phyloP scores from a whole-genome alignment of 1,140 invertebrate genomes.

The Lepidurus apus region DNA sequence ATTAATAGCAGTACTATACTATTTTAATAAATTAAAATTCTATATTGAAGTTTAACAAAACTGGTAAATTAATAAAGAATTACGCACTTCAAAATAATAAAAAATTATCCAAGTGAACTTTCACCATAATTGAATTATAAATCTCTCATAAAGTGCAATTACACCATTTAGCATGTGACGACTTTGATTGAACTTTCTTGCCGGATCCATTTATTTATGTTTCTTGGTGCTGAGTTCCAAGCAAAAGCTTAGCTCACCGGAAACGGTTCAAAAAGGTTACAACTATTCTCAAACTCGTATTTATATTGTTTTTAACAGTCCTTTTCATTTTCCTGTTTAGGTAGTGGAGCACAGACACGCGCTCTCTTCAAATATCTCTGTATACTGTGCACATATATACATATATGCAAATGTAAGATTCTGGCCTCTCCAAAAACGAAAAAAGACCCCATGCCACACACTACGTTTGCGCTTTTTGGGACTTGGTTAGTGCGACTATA shows the following conservation, averaged over 20 bases:
- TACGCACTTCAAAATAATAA: background rate
- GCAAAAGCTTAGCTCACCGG: slow-evolving; percentile 14
- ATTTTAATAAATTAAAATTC: too few species aligned
- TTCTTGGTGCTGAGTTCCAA: background rate
- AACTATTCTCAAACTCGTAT: background rate
- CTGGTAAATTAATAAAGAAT: too few species aligned
- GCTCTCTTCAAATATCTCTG: background rate
- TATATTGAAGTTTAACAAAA: too few species aligned
- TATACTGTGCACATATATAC: background rate
- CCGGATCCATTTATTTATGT: slow-evolving; percentile 14
- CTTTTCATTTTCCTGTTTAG: background rate
- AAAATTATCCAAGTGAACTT: background rate
- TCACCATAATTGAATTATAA: background rate
- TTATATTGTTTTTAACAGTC: background rate
- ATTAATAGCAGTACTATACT: too few species aligned
- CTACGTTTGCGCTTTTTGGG: background rate
- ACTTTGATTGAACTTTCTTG: background rate
- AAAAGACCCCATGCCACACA: background rate
- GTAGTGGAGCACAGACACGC: background rate
- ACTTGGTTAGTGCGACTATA: background rate
- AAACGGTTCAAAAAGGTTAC: background rate
- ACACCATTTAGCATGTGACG: background rate
- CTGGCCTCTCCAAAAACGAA: background rate
- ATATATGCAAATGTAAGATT: background rate
- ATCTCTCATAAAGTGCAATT: background rate